Percentiles rank a stretch among this genome's conserved stretches.
phyloP scores from a whole-genome alignment of 2,797 vertebrate genomes.

The Parambassis ranga region DNA sequence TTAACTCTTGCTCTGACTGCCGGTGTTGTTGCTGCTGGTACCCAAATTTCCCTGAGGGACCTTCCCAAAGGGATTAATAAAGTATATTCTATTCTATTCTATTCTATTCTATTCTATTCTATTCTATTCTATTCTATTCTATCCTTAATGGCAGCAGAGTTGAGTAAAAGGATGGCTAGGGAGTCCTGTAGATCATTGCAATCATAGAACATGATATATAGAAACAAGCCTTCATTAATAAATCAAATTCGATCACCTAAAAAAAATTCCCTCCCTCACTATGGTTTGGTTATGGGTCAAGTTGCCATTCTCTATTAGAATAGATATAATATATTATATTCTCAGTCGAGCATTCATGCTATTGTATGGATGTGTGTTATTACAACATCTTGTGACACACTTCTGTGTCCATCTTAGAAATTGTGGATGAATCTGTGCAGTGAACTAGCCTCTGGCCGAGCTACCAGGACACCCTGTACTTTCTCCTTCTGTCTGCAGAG shows the following conservation, averaged over 20 bases:
- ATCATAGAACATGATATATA: not conserved
- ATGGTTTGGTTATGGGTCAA: not conserved
- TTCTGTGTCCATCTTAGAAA: not conserved
- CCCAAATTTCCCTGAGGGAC: too few relatives aligned
- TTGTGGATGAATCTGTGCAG: not conserved
- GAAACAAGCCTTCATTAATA: slow-evolving; percentile 13
- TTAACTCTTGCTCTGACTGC: too few relatives aligned
- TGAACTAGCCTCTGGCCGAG: not conserved
- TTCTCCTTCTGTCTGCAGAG: not conserved
- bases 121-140: too few relatives aligned
- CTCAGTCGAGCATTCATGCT: too few relatives aligned
- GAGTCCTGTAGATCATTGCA: slow-evolving; percentile 1
- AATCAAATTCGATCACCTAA: slow-evolving; percentile 29
- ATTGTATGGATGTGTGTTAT: too few relatives aligned
- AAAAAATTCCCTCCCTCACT: not conserved
- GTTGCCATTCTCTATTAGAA: too few relatives aligned
- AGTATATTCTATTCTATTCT: too few relatives aligned
- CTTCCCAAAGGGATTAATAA: too few relatives aligned
- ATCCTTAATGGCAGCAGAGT: slow-evolving; percentile 2
- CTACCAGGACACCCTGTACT: not conserved
- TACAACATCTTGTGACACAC: too few relatives aligned
- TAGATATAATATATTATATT: too few relatives aligned
- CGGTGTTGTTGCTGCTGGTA: too few relatives aligned
- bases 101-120: too few relatives aligned
- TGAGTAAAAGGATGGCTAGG: not conserved